These are phyloP conservation scores for Drosophila ochracea DNA, from an alignment of 2,888 invertebrate species.

Conservation along the genomic window DNA sequence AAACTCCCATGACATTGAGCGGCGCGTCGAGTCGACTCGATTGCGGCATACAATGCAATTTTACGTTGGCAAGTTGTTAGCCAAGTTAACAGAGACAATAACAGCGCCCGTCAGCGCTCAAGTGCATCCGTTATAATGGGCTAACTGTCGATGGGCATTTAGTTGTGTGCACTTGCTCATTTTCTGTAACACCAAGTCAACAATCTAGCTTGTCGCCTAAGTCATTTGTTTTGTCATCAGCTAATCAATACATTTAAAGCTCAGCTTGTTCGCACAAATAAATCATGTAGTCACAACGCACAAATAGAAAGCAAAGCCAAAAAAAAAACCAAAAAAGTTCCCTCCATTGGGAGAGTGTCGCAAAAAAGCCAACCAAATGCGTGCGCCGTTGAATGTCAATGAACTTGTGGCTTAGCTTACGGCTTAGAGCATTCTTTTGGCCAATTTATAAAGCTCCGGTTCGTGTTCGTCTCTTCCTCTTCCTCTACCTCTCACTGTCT, in stretches of 20 bases:
- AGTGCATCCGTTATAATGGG: conserved; percentile 75
- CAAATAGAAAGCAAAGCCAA: conserved; percentile 61
- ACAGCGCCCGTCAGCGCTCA: conserved; percentile 66
- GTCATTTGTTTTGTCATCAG: conserved; percentile 44
- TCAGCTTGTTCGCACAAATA: conserved; percentile 36
- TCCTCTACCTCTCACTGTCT: conserved; percentile 6
- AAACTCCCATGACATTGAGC: conserved; percentile 81
- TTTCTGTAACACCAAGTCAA: conserved; percentile 46
- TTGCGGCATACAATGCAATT: conserved; percentile 56
- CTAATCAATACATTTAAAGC: conserved; percentile 62
- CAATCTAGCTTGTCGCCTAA: conserved; percentile 45
- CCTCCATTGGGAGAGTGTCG: conserved; percentile 56
- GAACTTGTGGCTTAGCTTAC: conserved; percentile 65
- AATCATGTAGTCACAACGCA: conserved; percentile 53
- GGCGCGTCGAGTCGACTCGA: conserved; percentile 38
- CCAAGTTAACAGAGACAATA: conserved; percentile 65
- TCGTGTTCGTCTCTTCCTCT: conserved; percentile 23
- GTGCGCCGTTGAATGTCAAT: conserved; percentile 64
- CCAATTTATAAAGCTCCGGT: conserved; percentile 70
- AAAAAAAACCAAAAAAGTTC: conserved; percentile 14
- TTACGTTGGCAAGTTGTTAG: conserved; percentile 42
- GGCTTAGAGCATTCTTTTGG: conserved; percentile 74
- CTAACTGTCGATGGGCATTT: conserved; percentile 68
- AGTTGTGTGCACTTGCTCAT: conserved; percentile 13
- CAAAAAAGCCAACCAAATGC: conserved; percentile 53